Conservation (phyloP, 2,113 vertebrate species). For the Trochalopteron elliotii region DNA sequence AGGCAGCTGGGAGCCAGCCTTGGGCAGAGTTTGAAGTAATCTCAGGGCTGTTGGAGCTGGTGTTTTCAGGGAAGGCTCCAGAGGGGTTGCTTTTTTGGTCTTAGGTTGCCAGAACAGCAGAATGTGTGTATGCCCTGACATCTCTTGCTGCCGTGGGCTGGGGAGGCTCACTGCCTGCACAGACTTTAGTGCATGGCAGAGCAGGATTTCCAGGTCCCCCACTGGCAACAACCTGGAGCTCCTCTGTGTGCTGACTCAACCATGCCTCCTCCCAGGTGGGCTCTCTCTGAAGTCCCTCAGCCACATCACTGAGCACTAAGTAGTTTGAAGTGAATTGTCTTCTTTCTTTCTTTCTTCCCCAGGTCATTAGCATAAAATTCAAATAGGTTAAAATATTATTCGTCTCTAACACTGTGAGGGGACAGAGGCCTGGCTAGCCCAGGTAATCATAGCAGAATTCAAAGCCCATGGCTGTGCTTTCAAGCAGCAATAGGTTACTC, state of each 20-base stretch:
- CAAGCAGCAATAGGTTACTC: conserved; percentile 45
- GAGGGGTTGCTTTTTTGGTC: not conserved
- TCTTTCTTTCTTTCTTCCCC: not conserved
- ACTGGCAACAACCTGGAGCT: not conserved
- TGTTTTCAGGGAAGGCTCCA: not conserved
- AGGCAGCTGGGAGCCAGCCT: not conserved
- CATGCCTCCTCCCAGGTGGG: not conserved
- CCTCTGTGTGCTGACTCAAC: not conserved
- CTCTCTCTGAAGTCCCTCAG: not conserved
- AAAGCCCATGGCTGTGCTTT: not conserved
- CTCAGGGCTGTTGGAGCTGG: not conserved
- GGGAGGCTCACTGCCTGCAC: not conserved
- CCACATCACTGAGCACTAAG: not conserved
- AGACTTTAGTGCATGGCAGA: not conserved
- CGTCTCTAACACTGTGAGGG: not conserved
- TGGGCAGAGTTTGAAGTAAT: not conserved
- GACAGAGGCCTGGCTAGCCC: conserved; percentile 29
- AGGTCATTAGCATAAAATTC: conserved; percentile 5
- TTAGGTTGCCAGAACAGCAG: not conserved
- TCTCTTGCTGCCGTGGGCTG: not conserved
- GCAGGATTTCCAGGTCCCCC: not conserved
- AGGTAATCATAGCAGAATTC: conserved; percentile 22
- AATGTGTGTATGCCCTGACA: not conserved
- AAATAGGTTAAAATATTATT: conserved; percentile 26
- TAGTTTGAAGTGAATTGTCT: not conserved